These are phyloP conservation scores for Blera fallax DNA, from an alignment of 2,888 invertebrate species.

Conservation along the genomic window DNA sequence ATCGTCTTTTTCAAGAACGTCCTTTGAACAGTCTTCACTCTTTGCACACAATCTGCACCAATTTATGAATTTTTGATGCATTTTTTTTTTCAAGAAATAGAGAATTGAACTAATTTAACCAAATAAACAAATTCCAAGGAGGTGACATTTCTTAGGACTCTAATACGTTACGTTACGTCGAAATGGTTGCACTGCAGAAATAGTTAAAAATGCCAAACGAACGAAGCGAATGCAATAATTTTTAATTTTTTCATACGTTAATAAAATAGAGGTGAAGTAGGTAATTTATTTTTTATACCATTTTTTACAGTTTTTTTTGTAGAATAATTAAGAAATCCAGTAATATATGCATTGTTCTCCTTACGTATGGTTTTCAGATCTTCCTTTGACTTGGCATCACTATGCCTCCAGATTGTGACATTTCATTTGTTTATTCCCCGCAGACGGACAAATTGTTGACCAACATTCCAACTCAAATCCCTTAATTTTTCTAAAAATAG, in stretches of 20 bases:
- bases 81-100: neutral
- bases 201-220: too few relatives aligned
- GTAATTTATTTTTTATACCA: too few relatives aligned
- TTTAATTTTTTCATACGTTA: too few relatives aligned
- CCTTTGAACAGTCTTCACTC: neutral
- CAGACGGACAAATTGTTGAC: conserved; percentile 15
- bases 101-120: neutral
- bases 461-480: neutral
- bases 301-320: neutral
- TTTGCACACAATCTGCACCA: conserved; percentile 49
- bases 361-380: neutral
- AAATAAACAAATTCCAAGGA: neutral
- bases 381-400: conserved; percentile 14
- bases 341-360: too few relatives aligned
- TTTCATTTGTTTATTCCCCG: conserved; percentile 61
- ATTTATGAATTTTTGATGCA: conserved; percentile 29
- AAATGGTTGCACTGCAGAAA: too few relatives aligned
- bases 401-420: conserved; percentile 23
- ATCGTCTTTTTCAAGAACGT: neutral
- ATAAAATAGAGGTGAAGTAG: too few relatives aligned
- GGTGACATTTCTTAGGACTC: neutral
- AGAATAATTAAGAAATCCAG: too few relatives aligned
- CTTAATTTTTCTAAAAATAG: conserved; percentile 33
- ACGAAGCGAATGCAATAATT: too few relatives aligned
- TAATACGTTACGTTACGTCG: too few relatives aligned